Base-by-base conservation (phyloP, 1,140 invertebrate genomes). In the Arctopsyche grandis region DNA sequence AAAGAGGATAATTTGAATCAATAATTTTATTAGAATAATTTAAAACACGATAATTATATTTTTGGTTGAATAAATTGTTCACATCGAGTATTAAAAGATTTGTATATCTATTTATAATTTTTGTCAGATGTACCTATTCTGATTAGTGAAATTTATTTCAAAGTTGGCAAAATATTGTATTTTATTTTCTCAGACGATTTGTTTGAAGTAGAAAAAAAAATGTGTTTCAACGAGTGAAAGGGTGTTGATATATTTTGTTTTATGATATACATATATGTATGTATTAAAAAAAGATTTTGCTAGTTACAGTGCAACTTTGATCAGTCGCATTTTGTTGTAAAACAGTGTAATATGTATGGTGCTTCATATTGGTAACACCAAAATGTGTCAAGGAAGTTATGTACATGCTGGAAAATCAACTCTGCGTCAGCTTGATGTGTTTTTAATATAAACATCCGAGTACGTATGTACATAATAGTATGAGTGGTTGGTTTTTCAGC, bases 241-340 rank as follows among this genome's bases (percentile, higher is more conserved):
- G 29, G 48, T 52, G 48, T 52, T 12, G 48, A 16, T 52, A 16
- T 52, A 52, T 52, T 14, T 52, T 14, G 10, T 52, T 52, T 14
- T 52, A 52, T 52, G 16, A 52, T 52, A 12, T 14, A 16, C 10
- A 52, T 52, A 52, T 52, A 52, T 14, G 12, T 14, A n/a, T n/a
- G n/a, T 21, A 22, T 19, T 63, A 5, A 63, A 63, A 63, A 26
- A 26, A 12, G n/a, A 9, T 12, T 66, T 22, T 24, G 63, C 26
- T 14, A 66, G 21, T 22, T 66, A 22, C 63, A 66, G 63, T 66
- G 63, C 63, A 66, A 66, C 63, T 66, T 66, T 22, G 24, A 60
- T 60, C 1, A 4, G 7, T 38, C 29, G 29, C 7, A 4, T 38
- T 38, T 38, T 38, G 29, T 38, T 38, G 29, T 38, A 38, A 38